Base-by-base conservation (phyloP, 2,113 vertebrate genomes). In the Gambusia holbrooki region DNA sequence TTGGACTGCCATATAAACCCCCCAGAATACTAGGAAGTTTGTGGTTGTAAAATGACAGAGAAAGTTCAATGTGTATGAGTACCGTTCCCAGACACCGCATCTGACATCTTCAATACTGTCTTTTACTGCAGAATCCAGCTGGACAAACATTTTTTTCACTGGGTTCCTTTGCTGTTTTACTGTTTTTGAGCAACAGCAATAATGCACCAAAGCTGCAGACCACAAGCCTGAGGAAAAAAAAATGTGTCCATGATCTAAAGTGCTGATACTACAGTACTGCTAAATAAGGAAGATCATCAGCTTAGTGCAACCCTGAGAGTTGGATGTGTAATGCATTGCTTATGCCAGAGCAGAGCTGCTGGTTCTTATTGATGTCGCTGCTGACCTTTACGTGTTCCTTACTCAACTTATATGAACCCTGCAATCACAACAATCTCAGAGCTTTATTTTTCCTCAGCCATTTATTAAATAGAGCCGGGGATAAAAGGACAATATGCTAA, bases 241-340 rank as follows among this genome's bases (percentile, higher is more conserved):
- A 14, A 30, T 35, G 63, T 79, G 78, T 80, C 73, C 42, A 42
- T 81, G 85, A 88, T 90, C 77, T 77, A 80, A 87, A 91, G 84
- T 88, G 86, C 86, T 90, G 91, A 91, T 88, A 88, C 63, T 17
- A 70, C 83, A 82, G 80, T 60, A 87, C 81, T 73, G 76, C 62
- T 83, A 63, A 82, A 85, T 83, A 91, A 75, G 64, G 64, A 69
- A 17, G 75, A 70, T 48, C 81, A 70, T 79, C 74, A 62, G 82
- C 84, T 85, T 87, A 89, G 80, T 83, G 80, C 86, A 85, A 88
- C 90, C 86, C 82, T 85, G 75, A 80, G 76, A 82, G 74, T 66
- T 60, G 70, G 76, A 82, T 86, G 88, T 88, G 78, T 84, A 51
- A 42, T 48, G 73, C 71, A 79, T 82, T 96, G 75, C 94, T 93